Evolutionary conservation across 2,113 vertebrate species (phyloP), one percentile per base, ranked within the genome.

Genomic region (Podarcis cretensis): DNA sequence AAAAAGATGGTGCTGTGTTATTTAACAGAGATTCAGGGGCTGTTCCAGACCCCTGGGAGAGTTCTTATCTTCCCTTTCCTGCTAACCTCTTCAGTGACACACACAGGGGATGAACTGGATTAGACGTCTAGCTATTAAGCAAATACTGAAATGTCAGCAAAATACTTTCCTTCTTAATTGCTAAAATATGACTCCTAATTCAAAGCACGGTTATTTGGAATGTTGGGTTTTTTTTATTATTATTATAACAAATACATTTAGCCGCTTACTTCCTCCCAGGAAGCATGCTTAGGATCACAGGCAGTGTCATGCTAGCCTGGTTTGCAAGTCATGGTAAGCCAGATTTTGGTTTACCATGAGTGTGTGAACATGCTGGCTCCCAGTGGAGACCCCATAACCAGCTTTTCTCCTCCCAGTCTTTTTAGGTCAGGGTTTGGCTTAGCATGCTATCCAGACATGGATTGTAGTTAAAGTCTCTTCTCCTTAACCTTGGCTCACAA

Each of bases 81-180:
- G 10, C 25, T 83, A 25, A 16, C 23, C 59, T 66, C 25, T 48
- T 12, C 65, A 83, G 43, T 78, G 40, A 54, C 76, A 54, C 23
- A 27, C 43, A 27, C 9, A 78, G 25, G 6, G 65, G 66, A 83
- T 37, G 37, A 30, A 83, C 25, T 43, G 35, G 16, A 43, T 68
- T 43, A 16, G 27, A 83, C 69, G 65, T 43, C 65, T 68, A 68
- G 21, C 63, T 68, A 48, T 86, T 69, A 86, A 79, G 40, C 14
- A 75, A 78, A 86, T 66, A 86, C 20, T 66, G 5, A 78, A 78
- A 69, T 54, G 75, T 86, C 75, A 78, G 76, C 40, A 80, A 59
- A 76, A 87, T 80, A 14, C 57, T 20, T 84, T 84, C 71, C 66
- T 30, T 81, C 59, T 84, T 48, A 84, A 83, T n/a, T 69, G 66